Evolutionary conservation across 1,140 invertebrate species (phyloP), one percentile per base, ranked within the genome.

Genomic region (Drosophila yakuba): DNA sequence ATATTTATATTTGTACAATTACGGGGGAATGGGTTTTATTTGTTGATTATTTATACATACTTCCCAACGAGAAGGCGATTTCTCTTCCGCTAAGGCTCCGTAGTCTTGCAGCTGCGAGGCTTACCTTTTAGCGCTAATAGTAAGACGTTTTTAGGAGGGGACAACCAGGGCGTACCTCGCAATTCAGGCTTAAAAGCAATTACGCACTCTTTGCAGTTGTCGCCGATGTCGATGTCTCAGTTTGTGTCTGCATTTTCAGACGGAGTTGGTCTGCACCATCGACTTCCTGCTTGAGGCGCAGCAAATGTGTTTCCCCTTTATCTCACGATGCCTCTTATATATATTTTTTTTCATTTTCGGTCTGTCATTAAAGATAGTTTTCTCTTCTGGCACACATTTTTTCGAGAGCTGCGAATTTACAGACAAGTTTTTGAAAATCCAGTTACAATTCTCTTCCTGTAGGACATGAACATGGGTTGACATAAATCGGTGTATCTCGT

Each of bases 171-270:
- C 79, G 79, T 81, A 74, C 32, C 79, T 60, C 43, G 44, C 17
- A 14, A 74, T 57, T 68, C 52, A 47, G 77, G 77, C 77, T 80
- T 73, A 59, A 73, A 82, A 78, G 74, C 79, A 81, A 81, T 81
- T 81, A 81, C 78, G 78, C 78, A 81, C 79, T 82, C 61, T 62
- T 78, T 67, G 61, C 55, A 60, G 78, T 82, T 82, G 79, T 81
- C 66, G 61, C 57, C 79, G 68, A 48, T 73, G 74, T 63, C 66
- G 58, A 45, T 75, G 63, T 61, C 17, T 44, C 23, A 61, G 57
- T 64, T 20, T 36, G 47, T 25, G 61, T 67, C 69, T 73, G 69
- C 47, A 54, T 60, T 72, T 39, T 12, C 25, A 47, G 20, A 54
- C 38, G 54, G 23, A 56, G 44, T 48, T 44, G 55, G 58, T 58